phyloP scores from a whole-genome alignment of 2,113 vertebrate genomes.

The Anolis sagrei region DNA sequence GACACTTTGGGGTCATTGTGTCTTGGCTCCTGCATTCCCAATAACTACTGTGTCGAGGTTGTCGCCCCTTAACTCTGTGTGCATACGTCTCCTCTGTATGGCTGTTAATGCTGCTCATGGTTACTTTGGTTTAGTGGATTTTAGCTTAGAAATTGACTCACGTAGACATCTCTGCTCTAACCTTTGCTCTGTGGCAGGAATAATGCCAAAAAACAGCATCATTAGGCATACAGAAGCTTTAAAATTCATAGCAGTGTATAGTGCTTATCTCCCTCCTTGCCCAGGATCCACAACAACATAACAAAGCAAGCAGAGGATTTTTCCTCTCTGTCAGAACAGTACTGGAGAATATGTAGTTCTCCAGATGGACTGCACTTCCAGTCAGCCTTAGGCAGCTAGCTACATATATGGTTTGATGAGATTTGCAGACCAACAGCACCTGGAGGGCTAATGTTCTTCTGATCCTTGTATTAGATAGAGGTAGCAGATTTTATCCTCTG shows the following conservation, averaged over 20 bases:
- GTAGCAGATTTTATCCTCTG: not conserved
- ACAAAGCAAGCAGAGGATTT: not conserved
- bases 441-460: not conserved
- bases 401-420: not conserved
- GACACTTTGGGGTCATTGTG: not conserved
- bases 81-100: not conserved
- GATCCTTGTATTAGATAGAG: not conserved
- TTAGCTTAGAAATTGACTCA: constrained; percentile 2
- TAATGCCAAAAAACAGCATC: not conserved
- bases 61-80: not conserved
- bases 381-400: not conserved
- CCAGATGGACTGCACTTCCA: not conserved
- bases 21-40: not conserved
- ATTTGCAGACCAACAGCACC: not conserved
- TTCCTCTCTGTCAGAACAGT: not conserved
- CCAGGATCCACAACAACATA: not conserved
- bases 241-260: not conserved
- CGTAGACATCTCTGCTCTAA: not conserved
- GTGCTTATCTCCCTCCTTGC: not conserved
- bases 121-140: not conserved
- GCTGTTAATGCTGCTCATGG: not conserved
- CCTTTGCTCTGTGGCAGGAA: not conserved
- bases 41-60: not conserved
- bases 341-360: not conserved
- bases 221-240: not conserved